These are phyloP conservation scores for Amyelois transitella DNA, from an alignment of 1,140 invertebrate species.

Conservation along the genomic window DNA sequence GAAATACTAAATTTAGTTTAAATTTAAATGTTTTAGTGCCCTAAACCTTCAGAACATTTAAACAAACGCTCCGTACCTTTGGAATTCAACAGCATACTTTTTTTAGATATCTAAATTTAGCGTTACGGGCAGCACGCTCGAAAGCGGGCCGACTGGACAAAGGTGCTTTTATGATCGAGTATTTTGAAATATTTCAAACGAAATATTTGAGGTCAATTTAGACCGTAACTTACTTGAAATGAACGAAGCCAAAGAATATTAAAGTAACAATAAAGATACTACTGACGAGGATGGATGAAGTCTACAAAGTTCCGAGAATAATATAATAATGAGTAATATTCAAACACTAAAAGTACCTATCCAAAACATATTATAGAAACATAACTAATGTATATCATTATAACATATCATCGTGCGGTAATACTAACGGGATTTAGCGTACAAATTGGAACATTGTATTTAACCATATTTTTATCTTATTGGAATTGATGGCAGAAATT, in stretches of 20 bases:
- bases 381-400: too few species aligned
- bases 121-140: slow-evolving; percentile 19
- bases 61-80: slow-evolving; percentile 6
- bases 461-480: not conserved
- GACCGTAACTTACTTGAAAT: too few species aligned
- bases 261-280: too few species aligned
- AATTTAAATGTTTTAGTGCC: slow-evolving; percentile 1
- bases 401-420: not conserved
- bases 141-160: slow-evolving; percentile 19
- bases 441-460: not conserved
- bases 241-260: too few species aligned
- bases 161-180: slow-evolving; percentile 4
- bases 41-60: slow-evolving; percentile 1
- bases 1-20: not conserved
- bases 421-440: not conserved
- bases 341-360: too few species aligned
- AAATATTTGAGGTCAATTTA: too few species aligned
- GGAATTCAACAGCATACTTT: slow-evolving; percentile 28
- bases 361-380: too few species aligned
- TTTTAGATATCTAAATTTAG: slow-evolving; percentile 34
- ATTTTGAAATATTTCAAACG: not conserved
- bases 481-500: not conserved
- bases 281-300: too few species aligned
- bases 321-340: too few species aligned
- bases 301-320: too few species aligned